Evolutionary conservation across 2,113 vertebrate genomes (phyloP).

Genomic region (Phocoena phocoena): DNA sequence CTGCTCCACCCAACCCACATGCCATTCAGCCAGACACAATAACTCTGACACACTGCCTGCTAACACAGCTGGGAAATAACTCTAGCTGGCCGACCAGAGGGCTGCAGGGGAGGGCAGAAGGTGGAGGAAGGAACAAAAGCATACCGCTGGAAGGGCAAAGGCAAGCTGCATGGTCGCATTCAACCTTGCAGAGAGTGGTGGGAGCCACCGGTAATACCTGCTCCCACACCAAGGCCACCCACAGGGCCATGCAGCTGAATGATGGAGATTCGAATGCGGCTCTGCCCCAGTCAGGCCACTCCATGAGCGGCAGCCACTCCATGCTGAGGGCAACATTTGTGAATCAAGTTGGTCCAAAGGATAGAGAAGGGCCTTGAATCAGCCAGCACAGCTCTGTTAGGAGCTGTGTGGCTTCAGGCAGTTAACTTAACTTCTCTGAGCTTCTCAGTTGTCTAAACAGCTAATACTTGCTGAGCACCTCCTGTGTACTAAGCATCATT

Average conservation of each 20-base stretch:
- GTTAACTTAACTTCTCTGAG: not conserved
- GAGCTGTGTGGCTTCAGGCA: not conserved
- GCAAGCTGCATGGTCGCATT: not conserved
- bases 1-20: rapidly evolving
- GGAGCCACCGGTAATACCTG: not conserved
- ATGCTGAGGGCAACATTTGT: not conserved
- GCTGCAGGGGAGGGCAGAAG: not conserved
- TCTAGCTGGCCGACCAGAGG: not conserved
- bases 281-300: not conserved
- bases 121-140: not conserved
- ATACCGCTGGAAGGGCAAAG: not conserved
- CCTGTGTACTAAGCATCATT: not conserved
- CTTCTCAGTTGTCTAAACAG: not conserved
- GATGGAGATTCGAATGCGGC: not conserved
- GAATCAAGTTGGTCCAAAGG: not conserved
- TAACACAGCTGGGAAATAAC: not conserved
- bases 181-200: not conserved
- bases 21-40: not conserved
- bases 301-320: not conserved
- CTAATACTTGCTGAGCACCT: not conserved
- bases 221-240: not conserved
- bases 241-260: not conserved
- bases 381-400: not conserved
- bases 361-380: not conserved
- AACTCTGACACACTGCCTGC: not conserved